Evolutionary conservation across 2,113 vertebrate genomes (phyloP).

Genomic region (Megalops atlanticus): DNA sequence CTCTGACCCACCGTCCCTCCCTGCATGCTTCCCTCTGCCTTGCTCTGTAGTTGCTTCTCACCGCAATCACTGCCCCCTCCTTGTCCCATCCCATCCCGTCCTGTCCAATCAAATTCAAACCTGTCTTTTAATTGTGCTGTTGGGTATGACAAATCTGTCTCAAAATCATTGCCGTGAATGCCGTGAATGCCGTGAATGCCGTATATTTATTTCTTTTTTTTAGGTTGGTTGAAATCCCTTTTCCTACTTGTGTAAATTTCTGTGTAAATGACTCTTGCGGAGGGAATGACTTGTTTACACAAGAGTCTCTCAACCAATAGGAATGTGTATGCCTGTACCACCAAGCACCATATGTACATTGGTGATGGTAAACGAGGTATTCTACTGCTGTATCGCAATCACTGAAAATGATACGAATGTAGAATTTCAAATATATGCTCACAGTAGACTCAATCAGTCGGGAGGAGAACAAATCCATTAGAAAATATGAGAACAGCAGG

Average conservation of each 20-base stretch:
- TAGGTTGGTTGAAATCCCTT: neutral
- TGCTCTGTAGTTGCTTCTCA: slow-evolving; percentile 47
- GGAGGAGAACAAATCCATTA: no score
- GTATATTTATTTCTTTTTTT: neutral
- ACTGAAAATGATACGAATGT: no score
- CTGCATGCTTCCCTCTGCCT: slow-evolving; percentile 29
- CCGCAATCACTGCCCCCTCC: slow-evolving; percentile 5
- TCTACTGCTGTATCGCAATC: neutral
- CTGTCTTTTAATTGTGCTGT: neutral
- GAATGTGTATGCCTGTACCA: no score
- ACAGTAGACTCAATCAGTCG: no score
- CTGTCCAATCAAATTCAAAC: neutral
- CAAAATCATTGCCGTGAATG: neutral
- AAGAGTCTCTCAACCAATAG: no score
- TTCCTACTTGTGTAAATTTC: no score
- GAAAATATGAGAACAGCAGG: no score
- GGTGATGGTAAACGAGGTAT: neutral
- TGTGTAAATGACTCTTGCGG: no score
- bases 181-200: neutral
- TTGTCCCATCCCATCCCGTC: neutral
- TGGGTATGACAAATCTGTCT: neutral
- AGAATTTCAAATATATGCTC: no score
- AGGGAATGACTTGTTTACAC: no score
- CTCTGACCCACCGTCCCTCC: slow-evolving; percentile 1
- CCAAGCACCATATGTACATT: neutral